Evolutionary conservation across 2,113 vertebrate species (phyloP).

Genomic region (Nothocercus julius): DNA sequence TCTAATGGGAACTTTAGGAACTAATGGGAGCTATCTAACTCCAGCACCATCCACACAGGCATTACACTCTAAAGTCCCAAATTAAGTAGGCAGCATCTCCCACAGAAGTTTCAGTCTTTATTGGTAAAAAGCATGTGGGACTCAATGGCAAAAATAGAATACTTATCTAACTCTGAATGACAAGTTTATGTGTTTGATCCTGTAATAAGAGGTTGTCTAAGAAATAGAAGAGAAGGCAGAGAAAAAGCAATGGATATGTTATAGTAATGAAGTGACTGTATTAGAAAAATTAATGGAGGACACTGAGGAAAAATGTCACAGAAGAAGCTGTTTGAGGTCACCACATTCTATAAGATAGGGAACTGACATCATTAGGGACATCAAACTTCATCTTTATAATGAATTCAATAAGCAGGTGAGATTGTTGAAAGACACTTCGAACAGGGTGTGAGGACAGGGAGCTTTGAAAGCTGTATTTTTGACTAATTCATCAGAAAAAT

Average conservation of each 20-base stretch:
- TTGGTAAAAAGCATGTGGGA: not conserved
- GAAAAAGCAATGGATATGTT: not conserved
- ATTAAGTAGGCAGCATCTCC: not conserved
- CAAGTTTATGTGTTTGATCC: not conserved
- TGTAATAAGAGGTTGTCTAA: not conserved
- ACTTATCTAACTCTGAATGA: not conserved
- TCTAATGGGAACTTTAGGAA: not conserved
- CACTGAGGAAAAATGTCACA: not conserved
- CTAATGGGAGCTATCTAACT: too few species aligned
- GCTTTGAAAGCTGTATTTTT: not conserved
- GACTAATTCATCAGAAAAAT: too few species aligned
- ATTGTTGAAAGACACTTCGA: not conserved
- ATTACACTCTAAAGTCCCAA: not conserved
- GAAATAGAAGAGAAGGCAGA: not conserved
- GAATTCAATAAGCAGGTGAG: not conserved
- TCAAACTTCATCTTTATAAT: not conserved
- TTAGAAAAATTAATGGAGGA: not conserved
- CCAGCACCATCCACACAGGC: not conserved
- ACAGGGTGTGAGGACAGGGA: not conserved
- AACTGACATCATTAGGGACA: not conserved
- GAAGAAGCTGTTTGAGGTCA: not conserved
- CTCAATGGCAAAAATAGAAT: not conserved
- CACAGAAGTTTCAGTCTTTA: not conserved
- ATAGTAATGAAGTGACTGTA: accelerated
- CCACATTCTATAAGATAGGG: not conserved